Percentiles rank a stretch among this genome's conserved stretches.
Evolutionary conservation across 2,113 vertebrate genomes (phyloP).

Genomic region (Tricholaema leucomelas): DNA sequence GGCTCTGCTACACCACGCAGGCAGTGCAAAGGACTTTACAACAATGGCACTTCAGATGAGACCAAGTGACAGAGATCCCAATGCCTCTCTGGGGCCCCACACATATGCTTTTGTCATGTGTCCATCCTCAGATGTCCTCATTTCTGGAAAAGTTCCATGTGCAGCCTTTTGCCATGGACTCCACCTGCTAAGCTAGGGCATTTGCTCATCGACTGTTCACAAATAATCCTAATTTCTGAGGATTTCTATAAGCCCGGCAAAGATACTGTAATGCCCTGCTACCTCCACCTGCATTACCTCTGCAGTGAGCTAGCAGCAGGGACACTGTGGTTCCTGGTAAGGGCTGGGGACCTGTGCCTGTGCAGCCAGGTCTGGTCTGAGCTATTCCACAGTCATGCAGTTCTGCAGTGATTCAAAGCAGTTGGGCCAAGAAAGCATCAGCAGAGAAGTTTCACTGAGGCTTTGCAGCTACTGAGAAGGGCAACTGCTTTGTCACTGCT

Average conservation of each 20-base stretch:
- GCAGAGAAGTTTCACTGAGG: background rate
- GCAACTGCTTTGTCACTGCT: background rate
- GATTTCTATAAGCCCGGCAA: background rate
- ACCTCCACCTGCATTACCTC: background rate
- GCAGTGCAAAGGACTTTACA: background rate
- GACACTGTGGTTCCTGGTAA: background rate
- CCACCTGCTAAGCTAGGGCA: background rate
- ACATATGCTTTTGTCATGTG: rapidly evolving
- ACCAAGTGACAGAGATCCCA: background rate
- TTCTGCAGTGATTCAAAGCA: background rate
- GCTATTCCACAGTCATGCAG: rapidly evolving
- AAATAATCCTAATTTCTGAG: background rate
- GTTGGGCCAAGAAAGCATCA: rapidly evolving
- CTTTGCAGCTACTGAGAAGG: background rate
- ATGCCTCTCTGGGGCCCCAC: background rate
- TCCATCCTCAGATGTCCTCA: background rate
- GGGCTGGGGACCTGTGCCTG: background rate
- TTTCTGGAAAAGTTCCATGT: rapidly evolving
- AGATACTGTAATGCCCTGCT: background rate
- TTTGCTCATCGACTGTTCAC: background rate
- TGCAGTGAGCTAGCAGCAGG: background rate
- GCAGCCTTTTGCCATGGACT: background rate
- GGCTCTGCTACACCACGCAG: background rate
- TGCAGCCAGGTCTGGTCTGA: background rate
- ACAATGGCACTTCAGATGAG: background rate